Evolutionary conservation across 1,140 invertebrate genomes (phyloP).

Genomic region (Lordiphosa collinella): DNA sequence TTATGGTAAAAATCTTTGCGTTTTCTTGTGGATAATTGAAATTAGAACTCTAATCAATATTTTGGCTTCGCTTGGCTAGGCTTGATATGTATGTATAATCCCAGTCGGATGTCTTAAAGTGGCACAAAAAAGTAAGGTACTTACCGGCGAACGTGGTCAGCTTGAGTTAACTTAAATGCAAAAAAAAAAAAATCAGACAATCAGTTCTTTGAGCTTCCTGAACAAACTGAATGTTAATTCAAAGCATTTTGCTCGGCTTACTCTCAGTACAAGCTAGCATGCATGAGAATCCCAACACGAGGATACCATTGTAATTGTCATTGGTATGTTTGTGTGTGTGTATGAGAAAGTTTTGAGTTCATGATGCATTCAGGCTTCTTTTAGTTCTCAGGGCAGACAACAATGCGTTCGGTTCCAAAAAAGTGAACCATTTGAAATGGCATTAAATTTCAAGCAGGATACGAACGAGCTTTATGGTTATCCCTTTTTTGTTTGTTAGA

Average conservation of each 20-base stretch:
- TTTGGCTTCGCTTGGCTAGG: slow-evolving; percentile 15
- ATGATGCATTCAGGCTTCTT: slow-evolving; percentile 13
- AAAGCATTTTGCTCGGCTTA: slow-evolving; percentile 7
- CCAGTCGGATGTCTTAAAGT: slow-evolving; percentile 6
- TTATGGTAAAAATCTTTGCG: slow-evolving; percentile 40
- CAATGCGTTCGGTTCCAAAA: slow-evolving; percentile 6
- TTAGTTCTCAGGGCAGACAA: slow-evolving; percentile 11
- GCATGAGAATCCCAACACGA: neutral
- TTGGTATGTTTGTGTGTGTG: neutral
- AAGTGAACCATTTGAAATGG: slow-evolving; percentile 39
- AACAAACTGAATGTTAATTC: slow-evolving; percentile 22
- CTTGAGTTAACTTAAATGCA: slow-evolving; percentile 22
- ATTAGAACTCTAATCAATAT: slow-evolving; percentile 51
- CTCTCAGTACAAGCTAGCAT: neutral
- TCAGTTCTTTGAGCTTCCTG: neutral
- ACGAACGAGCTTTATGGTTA: slow-evolving; percentile 7
- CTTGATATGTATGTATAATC: slow-evolving; percentile 34
- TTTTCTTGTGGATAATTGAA: slow-evolving; percentile 49
- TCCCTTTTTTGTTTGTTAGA: slow-evolving; percentile 15
- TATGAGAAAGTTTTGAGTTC: slow-evolving; percentile 39
- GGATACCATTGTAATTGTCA: neutral
- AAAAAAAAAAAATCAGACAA: slow-evolving; percentile 5
- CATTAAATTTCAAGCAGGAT: slow-evolving; percentile 66
- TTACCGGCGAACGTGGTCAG: slow-evolving; percentile 19
- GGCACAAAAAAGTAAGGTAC: neutral